phyloP scores from a whole-genome alignment of 1,140 invertebrate genomes.

The Antheraea mylitta region DNA sequence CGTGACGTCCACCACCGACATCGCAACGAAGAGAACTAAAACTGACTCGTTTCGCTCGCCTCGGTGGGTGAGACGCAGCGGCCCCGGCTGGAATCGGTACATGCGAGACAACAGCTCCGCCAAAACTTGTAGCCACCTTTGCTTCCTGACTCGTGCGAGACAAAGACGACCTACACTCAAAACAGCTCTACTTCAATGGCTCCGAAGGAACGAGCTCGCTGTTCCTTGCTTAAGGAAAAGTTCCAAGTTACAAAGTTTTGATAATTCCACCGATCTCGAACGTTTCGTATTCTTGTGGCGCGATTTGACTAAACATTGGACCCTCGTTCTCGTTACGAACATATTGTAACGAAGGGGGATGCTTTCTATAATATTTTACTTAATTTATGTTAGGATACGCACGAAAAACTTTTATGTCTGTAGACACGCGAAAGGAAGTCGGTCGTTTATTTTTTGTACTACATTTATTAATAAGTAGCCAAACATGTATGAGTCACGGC shows the following conservation, averaged over 20 bases:
- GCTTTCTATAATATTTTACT: slow-evolving; percentile 61
- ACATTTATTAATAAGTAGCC: slow-evolving; percentile 63
- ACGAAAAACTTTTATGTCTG: slow-evolving; percentile 73
- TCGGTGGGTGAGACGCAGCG: slow-evolving; percentile 39
- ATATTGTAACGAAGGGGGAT: slow-evolving; percentile 75
- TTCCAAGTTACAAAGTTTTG: slow-evolving; percentile 76
- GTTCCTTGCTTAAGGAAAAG: slow-evolving; percentile 63
- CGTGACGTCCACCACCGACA: slow-evolving; percentile 57
- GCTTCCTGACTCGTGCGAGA: slow-evolving; percentile 39
- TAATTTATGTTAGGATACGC: slow-evolving; percentile 77
- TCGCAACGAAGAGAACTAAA: slow-evolving; percentile 65
- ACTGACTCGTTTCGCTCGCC: slow-evolving; percentile 17
- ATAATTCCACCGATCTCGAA: slow-evolving; percentile 67
- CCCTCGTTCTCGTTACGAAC: slow-evolving; percentile 67
- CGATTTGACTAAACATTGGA: slow-evolving; percentile 61
- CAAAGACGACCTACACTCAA: slow-evolving; percentile 43
- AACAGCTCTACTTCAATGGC: slow-evolving; percentile 33
- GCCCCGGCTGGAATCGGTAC: slow-evolving; percentile 41
- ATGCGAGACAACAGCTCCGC: slow-evolving; percentile 45
- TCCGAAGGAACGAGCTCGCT: slow-evolving; percentile 49
- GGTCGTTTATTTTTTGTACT: slow-evolving; percentile 61
- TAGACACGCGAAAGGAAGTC: slow-evolving; percentile 73
- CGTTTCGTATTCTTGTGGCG: slow-evolving; percentile 56
- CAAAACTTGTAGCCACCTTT: slow-evolving; percentile 38
- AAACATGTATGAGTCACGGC: slow-evolving; percentile 60